Percentiles rank a stretch among this genome's conserved stretches.
Conservation (phyloP, 2,113 vertebrate genomes). For the Mormyrus iriodes region DNA sequence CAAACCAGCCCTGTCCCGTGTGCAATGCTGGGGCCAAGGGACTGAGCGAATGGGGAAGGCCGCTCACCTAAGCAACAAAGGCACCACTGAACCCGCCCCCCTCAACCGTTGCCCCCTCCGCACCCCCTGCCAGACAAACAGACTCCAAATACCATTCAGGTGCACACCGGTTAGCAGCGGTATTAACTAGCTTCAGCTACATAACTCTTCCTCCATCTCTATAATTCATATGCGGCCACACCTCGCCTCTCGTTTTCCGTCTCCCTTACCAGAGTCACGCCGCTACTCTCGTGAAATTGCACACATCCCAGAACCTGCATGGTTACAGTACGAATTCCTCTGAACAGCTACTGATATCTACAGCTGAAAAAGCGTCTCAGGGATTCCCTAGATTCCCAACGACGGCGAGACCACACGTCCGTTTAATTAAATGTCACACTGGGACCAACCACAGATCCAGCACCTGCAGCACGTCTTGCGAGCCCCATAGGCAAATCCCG, state of each 20-base stretch:
- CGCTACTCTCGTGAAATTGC: neutral
- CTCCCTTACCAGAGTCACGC: slow-evolving; percentile 23
- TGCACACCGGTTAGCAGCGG: slow-evolving; percentile 55
- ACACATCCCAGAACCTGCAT: neutral
- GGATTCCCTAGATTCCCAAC: neutral
- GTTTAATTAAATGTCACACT: slow-evolving; percentile 60
- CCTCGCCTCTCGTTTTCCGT: slow-evolving; percentile 13
- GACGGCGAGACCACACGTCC: slow-evolving; percentile 58
- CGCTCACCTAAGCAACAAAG: slow-evolving; percentile 53
- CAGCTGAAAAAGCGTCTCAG: neutral
- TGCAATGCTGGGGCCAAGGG: slow-evolving; percentile 19
- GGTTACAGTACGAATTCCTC: neutral
- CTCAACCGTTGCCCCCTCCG: neutral
- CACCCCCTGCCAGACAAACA: slow-evolving; percentile 26
- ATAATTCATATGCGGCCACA: slow-evolving; percentile 19
- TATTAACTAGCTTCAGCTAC: slow-evolving; percentile 60
- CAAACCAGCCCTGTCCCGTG: slow-evolving; percentile 30
- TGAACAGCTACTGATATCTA: neutral
- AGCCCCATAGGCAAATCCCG: slow-evolving; percentile 40
- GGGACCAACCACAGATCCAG: slow-evolving; percentile 45
- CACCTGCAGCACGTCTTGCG: slow-evolving; percentile 46
- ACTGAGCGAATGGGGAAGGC: slow-evolving; percentile 9
- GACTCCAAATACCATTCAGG: slow-evolving; percentile 58
- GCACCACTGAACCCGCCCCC: slow-evolving; percentile 51
- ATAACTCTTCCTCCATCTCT: slow-evolving; percentile 35